Evolutionary conservation across 2,888 invertebrate genomes (phyloP), one percentile per base, ranked within the genome.

Genomic region (Nomada fucata): DNA sequence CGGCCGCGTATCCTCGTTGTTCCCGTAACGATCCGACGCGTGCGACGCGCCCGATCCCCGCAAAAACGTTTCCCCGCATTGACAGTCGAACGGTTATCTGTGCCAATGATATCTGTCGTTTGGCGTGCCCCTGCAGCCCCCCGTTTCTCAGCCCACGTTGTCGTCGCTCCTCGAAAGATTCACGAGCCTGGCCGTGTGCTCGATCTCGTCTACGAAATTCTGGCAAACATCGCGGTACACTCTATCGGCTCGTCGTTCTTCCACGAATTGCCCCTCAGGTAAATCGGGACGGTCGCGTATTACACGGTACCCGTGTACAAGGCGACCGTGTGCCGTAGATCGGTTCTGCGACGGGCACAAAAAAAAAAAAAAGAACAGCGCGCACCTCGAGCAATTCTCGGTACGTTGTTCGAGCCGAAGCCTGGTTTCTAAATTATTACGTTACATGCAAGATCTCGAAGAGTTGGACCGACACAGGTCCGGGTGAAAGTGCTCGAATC

Each of bases 401-500:
- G 26, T 18, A 53, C 53, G 71, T 42, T 55, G 68, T 59, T 50
- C 64, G 60, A 26, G 55, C 13, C 18, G 50, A 50, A 53, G 50
- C 55, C 42, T 5, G 67, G 75, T 82, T 82, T 82, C 82, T 76
- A 76, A 82, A 83, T 82, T 76, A 82, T 72, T 72, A 53, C 65
- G 71, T 82, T 82, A 61, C 72, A 59, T 18, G 83, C 61, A 29
- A 44, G 76, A 71, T 67, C 52, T 20, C 61, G 76, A 86, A 67
- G 77, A 84, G 70, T 26, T 50, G 67, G 76, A 63, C 67, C 82
- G 65, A 82, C 65, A 42, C 57, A 42, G 65, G 78, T 52, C 86
- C 69, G 23, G 77, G 86, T 88, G 88, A 86, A 86, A 86, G 88
- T 83, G 79, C 29, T 77, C 55, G 77, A 72, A 82, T 79, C 67